Base-by-base conservation (phyloP, 2,888 invertebrate species). In the Spialia ferax region DNA sequence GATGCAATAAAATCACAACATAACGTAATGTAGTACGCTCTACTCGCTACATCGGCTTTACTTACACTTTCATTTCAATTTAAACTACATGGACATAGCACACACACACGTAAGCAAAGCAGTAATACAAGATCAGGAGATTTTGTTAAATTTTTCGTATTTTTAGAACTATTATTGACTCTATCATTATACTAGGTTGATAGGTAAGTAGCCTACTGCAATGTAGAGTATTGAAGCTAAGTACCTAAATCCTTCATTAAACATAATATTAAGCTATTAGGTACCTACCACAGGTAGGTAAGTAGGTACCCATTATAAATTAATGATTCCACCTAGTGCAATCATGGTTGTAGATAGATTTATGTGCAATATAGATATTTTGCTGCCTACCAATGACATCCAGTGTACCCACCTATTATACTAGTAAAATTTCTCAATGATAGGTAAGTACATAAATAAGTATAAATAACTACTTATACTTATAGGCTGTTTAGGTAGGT, bases 1-100 rank as follows among this genome's bases (percentile, higher is more conserved):
- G 54, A 42, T 23, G 35, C 23, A 52, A 52, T 52, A n/a, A 52
- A 52, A 61, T 63, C 18, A 52, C 62, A 61, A 61, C 7, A 48
- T 20, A 48, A 48, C 48, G 20, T 45, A 35, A 35, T 13, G 2
- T 18, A 18, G 32, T 32, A 32, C 1, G 11, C 11, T 6, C 15
- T 45, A 18, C 45, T 48, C 7, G 15, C 11, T 20, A 11, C 20
- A 48, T 48, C 20, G 20, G 20, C 11, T 48, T 20, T 59, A 38
- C 38, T n/a, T 48, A 52, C 50, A 54, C 54, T 54, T 54, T 52
- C 52, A 54, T 54, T 42, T 54, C 15, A 45, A 55, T 55, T 29
- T 23, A 60, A 32, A 48, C 23, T 22, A 32, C 55, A 55, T 55
- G 18, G n/a, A n/a, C n/a, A n/a, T n/a, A n/a, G n/a, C n/a, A n/a